These are phyloP conservation scores for Ctenopoma kingsleyae DNA, from an alignment of 2,797 vertebrate genomes.

Conservation along the genomic window DNA sequence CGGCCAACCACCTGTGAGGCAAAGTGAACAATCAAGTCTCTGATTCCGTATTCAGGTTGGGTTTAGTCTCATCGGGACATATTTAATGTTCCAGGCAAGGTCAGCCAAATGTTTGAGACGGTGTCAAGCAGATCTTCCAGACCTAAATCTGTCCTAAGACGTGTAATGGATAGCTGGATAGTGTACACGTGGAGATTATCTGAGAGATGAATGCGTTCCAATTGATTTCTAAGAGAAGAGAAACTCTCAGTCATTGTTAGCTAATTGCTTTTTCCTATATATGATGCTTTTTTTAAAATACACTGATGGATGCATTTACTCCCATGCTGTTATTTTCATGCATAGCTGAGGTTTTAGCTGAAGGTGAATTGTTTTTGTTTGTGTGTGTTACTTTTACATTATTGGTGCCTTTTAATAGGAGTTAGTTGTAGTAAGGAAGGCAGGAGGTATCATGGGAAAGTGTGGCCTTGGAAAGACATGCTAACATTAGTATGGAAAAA, in stretches of 20 bases:
- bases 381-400: constrained; percentile 26
- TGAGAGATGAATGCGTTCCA: constrained; percentile 14
- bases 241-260: constrained; percentile 28
- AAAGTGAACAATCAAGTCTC: constrained; percentile 41
- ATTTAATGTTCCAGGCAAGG: constrained; percentile 66
- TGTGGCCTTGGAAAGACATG: constrained; percentile 12
- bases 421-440: constrained; percentile 44
- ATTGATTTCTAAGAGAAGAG: constrained; percentile 37
- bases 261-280: constrained; percentile 40
- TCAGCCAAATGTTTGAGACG: constrained; percentile 35
- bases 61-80: constrained; percentile 46
- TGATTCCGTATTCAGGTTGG: constrained; percentile 56
- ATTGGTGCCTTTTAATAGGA: constrained; percentile 20
- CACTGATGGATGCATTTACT: constrained; percentile 31
- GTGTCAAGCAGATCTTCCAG: constrained; percentile 19
- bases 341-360: constrained; percentile 30
- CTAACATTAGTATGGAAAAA: constrained; percentile 17
- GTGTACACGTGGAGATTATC: constrained; percentile 28
- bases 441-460: constrained; percentile 27
- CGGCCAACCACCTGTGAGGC: constrained; percentile 71
- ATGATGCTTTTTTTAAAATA: constrained; percentile 25
- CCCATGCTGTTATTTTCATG: constrained; percentile 29
- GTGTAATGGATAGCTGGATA: constrained; percentile 21
- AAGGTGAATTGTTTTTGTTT: constrained; percentile 52
- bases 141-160: constrained; percentile 13